Percentiles rank a stretch among this genome's conserved stretches.
These are phyloP conservation scores for Zootoca vivipara DNA, from an alignment of 2,113 vertebrate species.

Conservation along the genomic window DNA sequence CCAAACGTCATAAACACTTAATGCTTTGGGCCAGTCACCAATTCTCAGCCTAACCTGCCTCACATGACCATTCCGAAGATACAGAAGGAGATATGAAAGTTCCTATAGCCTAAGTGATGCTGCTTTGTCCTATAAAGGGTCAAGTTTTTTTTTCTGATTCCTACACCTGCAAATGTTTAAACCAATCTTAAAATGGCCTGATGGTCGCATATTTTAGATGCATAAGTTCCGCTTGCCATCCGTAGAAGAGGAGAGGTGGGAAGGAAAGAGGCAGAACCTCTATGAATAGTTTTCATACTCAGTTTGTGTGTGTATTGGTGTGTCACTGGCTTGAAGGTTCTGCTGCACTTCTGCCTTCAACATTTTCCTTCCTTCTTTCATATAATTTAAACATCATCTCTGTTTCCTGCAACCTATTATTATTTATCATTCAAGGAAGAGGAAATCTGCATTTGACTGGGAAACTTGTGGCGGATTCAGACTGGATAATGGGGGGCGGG, in stretches of 20 bases:
- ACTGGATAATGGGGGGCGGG: background rate
- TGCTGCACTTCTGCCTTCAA: background rate
- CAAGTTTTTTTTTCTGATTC: no score
- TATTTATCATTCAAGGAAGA: constrained; percentile 12
- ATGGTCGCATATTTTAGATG: background rate
- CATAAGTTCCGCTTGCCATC: background rate
- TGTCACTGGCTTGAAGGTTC: background rate
- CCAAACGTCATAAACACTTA: no score
- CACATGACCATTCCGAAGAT: no score
- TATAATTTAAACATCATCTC: constrained; percentile 3
- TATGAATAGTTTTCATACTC: background rate
- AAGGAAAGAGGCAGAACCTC: background rate
- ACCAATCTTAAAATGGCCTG: background rate
- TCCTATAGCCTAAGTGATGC: no score
- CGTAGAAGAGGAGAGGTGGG: no score
- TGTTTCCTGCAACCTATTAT: constrained; percentile 3
- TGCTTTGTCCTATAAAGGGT: no score
- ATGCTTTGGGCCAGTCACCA: no score
- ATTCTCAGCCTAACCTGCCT: no score
- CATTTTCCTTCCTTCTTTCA: background rate
- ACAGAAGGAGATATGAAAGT: no score
- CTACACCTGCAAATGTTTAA: no score
- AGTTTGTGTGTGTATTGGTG: no score
- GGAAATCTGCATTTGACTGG: constrained; percentile 16
- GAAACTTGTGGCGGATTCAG: background rate